Base-by-base conservation (phyloP, 2,888 invertebrate species). In the Lasioglossum calceatum region DNA sequence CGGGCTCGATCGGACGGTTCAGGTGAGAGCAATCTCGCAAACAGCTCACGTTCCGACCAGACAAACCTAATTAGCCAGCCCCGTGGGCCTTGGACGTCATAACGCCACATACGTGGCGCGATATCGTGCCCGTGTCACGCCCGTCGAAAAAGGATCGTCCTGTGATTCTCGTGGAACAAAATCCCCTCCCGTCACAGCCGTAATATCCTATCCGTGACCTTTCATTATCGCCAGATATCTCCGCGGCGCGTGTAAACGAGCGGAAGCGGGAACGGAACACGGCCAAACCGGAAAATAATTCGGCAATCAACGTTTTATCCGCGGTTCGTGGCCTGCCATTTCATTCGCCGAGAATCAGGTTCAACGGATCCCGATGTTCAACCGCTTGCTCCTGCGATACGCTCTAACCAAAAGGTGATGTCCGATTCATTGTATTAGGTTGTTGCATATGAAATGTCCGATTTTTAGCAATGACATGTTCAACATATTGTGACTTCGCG, bases 291-390 rank as follows among this genome's bases (percentile, higher is more conserved):
- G 81, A 67, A 81, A 81, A 79, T 87, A 82, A 85, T 85, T 80
- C 72, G 82, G 80, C 79, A 82, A 87, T 88, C 78, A 73, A 71
- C 71, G n/a, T 67, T 76, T 77, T 88, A 87, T 80, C 87, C 75
- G 27, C 47, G 71, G n/a, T 7, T 50, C 58, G 19, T 47, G 39
- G 39, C 5, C 70, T 76, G 75, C 72, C 78, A 77, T 85, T 88
- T 87, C 82, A 85, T 80, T 79, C 75, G 72, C 42, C 76, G 61
- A 14, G 47, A 16, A 64, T 32, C 54, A 54, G 23, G 61, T 32
- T 64, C 32, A 16, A 61, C 7, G 27, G 12, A 61, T 27, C 8
- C 16, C 27, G 27, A 2, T 27, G 61, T 16, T 32, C 27, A 61
- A 32, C 4, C 61, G 5, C 5, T n/a, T 16, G 12, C 12, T 58